Evolutionary conservation across 2,113 vertebrate genomes (phyloP), one percentile per base, ranked within the genome.

Genomic region (Bubo blakistoni): DNA sequence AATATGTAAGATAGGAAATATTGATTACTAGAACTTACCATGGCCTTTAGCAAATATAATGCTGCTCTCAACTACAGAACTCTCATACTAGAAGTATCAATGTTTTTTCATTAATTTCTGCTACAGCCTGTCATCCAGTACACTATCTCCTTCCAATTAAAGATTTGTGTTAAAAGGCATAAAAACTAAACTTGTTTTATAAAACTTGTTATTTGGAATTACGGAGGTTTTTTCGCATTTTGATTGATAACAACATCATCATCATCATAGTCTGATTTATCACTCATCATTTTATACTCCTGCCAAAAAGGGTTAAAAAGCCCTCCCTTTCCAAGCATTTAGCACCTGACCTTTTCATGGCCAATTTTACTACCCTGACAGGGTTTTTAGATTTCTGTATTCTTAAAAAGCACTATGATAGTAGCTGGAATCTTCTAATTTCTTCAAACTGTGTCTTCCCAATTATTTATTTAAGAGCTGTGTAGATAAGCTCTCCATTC

Each of bases 251-350:
- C 36, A 49, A 47, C 65, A 36, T 25, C 65, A 77, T 65, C 59
- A 38, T 54, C 59, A 40, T 54, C 13, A 19, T 8, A 61, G 15
- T 49, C 71, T 38, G 49, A 84, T 92, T 90, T 88, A 71, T 81
- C 65, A 24, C 44, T 94, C 71, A 86, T 59, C 55, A 61, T 38
- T 86, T 85, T 54, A 80, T 52, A 58, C 24, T 67, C 54, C 55
- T n/a, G 72, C 22, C 87, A 79, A 36, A 94, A 95, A 88, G 87
- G 47, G 66, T 87, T 81, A 91, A 94, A 94, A 94, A 67, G 47
- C 54, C 40, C 40, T 71, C 38, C 14, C 30, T 90, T 88, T 61
- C 59, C 26, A 46, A 40, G 32, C 44, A 62, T 51, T 72, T 81
- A 82, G 55, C 59, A 81, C 22, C 67, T 80, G 88, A 91, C 78